Percentiles rank a stretch among this genome's conserved stretches.
These are phyloP conservation scores for Trichonephila clavipes DNA, from an alignment of 1,140 invertebrate genomes.

Conservation along the genomic window DNA sequence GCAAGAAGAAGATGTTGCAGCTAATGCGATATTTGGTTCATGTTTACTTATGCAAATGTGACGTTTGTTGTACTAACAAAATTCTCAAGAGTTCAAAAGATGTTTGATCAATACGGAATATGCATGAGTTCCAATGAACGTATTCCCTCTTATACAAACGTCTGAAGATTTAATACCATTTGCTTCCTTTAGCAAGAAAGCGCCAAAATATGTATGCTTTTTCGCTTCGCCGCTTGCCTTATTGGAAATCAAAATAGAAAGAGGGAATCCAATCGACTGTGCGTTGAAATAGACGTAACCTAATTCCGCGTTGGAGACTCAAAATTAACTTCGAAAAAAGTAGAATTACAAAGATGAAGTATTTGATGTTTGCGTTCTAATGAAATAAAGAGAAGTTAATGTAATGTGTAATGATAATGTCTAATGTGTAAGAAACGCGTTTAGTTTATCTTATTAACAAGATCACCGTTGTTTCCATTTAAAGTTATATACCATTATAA, in stretches of 20 bases:
- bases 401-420: too few relatives aligned
- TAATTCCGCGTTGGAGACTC: background rate
- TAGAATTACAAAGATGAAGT: background rate
- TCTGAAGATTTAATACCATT: background rate
- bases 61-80: conserved; percentile 18
- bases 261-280: conserved; percentile 9
- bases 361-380: background rate
- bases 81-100: conserved; percentile 30
- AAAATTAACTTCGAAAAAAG: background rate
- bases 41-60: conserved; percentile 36
- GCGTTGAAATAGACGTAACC: conserved; percentile 10
- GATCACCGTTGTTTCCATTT: too few relatives aligned
- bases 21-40: background rate
- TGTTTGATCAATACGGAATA: conserved; percentile 49
- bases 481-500: too few relatives aligned
- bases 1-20: background rate
- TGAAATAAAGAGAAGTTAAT: background rate
- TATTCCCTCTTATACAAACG: background rate
- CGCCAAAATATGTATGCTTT: background rate
- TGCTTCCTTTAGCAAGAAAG: background rate
- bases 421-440: too few relatives aligned
- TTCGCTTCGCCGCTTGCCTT: background rate
- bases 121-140: background rate
- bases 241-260: conserved; percentile 40
- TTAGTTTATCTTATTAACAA: too few relatives aligned